A percentile compares a stretch with the other conserved stretches of the same genome.
These are phyloP conservation scores for Pseudobourletiella spinata DNA, from an alignment of 1,140 invertebrate genomes.

Conservation along the genomic window DNA sequence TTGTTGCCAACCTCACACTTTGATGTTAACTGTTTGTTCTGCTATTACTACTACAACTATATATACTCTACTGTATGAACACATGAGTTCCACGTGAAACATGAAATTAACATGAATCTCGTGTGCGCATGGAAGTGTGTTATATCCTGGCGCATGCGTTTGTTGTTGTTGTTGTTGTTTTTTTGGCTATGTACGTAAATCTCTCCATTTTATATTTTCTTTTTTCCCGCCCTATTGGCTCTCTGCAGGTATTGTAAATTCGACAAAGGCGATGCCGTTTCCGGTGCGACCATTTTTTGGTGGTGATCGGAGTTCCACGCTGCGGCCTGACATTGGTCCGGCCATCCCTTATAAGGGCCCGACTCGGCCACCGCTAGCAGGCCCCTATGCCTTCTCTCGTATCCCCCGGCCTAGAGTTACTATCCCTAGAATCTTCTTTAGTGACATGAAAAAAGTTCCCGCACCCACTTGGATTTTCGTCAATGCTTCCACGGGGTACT, in stretches of 20 bases:
- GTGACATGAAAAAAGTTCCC: conserved; percentile 46
- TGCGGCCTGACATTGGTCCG: conserved; percentile 47
- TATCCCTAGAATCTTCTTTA: conserved; percentile 62
- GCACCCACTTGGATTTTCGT: conserved; percentile 74
- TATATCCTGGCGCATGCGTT: no score
- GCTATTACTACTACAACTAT: no score
- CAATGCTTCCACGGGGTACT: conserved; percentile 67
- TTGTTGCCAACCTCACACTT: no score
- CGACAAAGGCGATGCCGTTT: conserved; percentile 17
- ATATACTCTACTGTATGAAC: no score
- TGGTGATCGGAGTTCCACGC: conserved; percentile 8
- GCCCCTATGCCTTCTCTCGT: conserved; percentile 81
- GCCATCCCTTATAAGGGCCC: conserved; percentile 37
- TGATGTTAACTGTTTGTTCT: no score
- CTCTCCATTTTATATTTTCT: no score
- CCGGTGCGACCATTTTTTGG: conserved; percentile 27
- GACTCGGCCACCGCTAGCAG: conserved; percentile 62
- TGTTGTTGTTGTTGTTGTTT: no score
- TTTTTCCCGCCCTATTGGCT: background rate
- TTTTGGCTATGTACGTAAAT: no score
- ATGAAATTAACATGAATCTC: no score
- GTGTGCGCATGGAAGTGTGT: no score
- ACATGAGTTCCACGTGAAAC: no score
- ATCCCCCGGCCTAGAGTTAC: conserved; percentile 66
- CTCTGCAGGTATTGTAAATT: background rate